Evolutionary conservation across 2,797 vertebrate genomes (phyloP).

Genomic region (Aphelocoma californica): DNA sequence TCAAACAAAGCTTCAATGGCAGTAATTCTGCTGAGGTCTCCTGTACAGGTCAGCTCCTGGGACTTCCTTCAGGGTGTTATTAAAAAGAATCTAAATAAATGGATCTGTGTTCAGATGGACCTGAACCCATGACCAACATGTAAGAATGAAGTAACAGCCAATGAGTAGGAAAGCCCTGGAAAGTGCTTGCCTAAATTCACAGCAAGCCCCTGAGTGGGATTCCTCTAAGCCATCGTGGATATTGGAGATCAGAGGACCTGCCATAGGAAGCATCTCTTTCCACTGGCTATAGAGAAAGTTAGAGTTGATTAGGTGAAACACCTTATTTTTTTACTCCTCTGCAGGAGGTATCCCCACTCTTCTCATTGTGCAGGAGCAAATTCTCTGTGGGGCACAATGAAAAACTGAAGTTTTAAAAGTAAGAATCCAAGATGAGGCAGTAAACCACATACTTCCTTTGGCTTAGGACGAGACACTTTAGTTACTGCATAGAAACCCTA

Average conservation of each 20-base stretch:
- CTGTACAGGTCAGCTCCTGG: neutral
- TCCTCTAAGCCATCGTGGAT: neutral
- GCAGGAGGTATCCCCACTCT: neutral
- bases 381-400: neutral
- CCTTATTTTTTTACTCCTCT: neutral
- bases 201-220: neutral
- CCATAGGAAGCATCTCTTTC: neutral
- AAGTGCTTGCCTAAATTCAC: neutral
- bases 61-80: neutral
- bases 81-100: neutral
- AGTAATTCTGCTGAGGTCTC: neutral
- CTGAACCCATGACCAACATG: rapidly evolving
- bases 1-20: neutral
- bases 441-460: neutral
- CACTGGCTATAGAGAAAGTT: neutral
- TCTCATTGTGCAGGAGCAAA: neutral
- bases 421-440: neutral
- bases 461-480: neutral
- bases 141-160: neutral
- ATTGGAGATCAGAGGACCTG: neutral
- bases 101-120: neutral
- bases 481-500: neutral
- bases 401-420: neutral
- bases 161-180: neutral
- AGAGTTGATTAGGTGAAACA: neutral